Base-by-base conservation (phyloP, 92 coral and sea anemone species). In the Micromussa lordhowensis region DNA sequence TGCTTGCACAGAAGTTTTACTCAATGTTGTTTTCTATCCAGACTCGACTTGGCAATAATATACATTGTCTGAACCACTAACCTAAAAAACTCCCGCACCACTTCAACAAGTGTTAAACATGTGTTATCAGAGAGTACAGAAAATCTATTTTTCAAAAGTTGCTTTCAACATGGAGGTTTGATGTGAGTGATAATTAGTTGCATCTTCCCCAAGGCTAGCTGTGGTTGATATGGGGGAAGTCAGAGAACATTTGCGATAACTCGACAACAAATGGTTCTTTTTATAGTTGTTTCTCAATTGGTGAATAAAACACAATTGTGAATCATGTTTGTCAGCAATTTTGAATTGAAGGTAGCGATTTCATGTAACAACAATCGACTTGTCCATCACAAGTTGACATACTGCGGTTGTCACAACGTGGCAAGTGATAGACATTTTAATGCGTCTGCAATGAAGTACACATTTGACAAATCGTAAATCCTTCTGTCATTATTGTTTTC, bases 51-150 rank as follows among this genome's bases (percentile, higher is more conserved):
- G 8, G 16, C 11, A 28, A 2, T 59, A 59, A 22, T 3, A 59
- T 13, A 38, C 19, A 59, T 80, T 80, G 68, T 57, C 31, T 79
- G 19, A 44, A 4, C 35, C 35, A 14, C 82, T 36, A 14, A 26
- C 16, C 5, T 36, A 44, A 26, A 82, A 51, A n/a, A n/a, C 19
- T 28, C 64, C 53, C 51, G 40, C 35, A 19, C 66, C 73, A 29
- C 34, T 77, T 66, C 61, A 82, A 34, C 55, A 22, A 26, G 78
- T 66, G 88, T 66, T 40, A 64, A 32, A 18, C 77, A 71, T 30
- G 3, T 79, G 85, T 88, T 91, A 77, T 88, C 86, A 69, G 88
- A 38, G 4, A 78, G 35, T 73, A 78, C 89, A 88, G 91, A 63
- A 78, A 48, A 87, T 78, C 78, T 84, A 44, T 78, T 84, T 88